Conservation (phyloP, 2,888 invertebrate species). For the Rhodophaea formosa region DNA sequence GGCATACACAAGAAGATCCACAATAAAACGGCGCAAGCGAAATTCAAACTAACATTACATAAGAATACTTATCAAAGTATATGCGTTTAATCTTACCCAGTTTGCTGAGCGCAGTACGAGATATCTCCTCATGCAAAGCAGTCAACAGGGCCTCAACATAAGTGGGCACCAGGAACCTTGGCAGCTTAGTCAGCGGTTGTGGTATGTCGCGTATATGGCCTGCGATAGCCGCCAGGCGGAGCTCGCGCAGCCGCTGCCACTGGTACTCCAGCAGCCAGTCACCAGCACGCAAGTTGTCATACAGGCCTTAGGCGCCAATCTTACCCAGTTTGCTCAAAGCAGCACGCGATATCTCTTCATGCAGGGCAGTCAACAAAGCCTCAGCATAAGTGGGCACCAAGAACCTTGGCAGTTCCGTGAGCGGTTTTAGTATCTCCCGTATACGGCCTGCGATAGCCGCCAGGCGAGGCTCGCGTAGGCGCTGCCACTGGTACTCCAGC, state of each 20-base stretch:
- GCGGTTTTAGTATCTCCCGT: constrained; percentile 80
- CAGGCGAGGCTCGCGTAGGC: constrained; percentile 80
- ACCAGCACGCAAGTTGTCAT: constrained; percentile 93
- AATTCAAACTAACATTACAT: too few relatives aligned
- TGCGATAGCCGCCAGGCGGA: constrained; percentile 48
- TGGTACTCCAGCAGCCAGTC: constrained; percentile 96
- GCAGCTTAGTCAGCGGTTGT: constrained; percentile 86
- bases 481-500: constrained; percentile 89
- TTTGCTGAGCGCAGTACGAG: constrained; percentile 72
- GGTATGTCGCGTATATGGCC: constrained; percentile 68
- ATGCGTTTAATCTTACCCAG: constrained; percentile 80
- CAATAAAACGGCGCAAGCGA: too few relatives aligned
- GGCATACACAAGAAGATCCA: too few relatives aligned
- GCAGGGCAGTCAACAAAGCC: constrained; percentile 46
- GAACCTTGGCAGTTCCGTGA: constrained; percentile 91
- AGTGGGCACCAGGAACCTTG: constrained; percentile 94
- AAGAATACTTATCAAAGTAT: too few relatives aligned
- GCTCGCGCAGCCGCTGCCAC: constrained; percentile 84
- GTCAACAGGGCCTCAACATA: constrained; percentile 87
- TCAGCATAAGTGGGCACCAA: constrained; percentile 97
- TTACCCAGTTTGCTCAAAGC: constrained; percentile 82
- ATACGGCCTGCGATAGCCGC: constrained; percentile 40
- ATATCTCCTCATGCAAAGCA: constrained; percentile 42
- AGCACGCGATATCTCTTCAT: constrained; percentile 41
- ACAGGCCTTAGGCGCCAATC: too few relatives aligned